phyloP scores from a whole-genome alignment of 2,113 vertebrate genomes.

The Pantherophis guttatus region DNA sequence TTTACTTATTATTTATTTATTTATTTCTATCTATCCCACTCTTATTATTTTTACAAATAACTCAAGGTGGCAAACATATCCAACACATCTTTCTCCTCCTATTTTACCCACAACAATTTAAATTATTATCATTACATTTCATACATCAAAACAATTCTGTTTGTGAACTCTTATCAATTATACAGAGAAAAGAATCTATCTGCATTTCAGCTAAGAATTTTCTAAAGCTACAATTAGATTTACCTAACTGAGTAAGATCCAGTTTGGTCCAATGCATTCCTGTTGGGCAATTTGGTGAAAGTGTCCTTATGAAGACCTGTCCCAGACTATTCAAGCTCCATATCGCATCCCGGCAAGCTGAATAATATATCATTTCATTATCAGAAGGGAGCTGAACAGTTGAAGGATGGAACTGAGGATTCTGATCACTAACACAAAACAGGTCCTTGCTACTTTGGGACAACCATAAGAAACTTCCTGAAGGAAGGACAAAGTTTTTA shows the following conservation, averaged over 20 bases:
- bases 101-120: background rate
- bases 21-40: background rate
- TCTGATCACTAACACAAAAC: slow-evolving; percentile 86
- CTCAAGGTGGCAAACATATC: background rate
- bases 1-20: background rate
- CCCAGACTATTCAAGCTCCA: slow-evolving; percentile 88
- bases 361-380: slow-evolving; percentile 83
- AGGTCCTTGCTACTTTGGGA: slow-evolving; percentile 93
- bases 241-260: slow-evolving; percentile 96
- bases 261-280: slow-evolving; percentile 91
- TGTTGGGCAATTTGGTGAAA: slow-evolving; percentile 84
- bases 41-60: background rate
- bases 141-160: background rate
- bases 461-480: slow-evolving; percentile 92
- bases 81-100: background rate
- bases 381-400: slow-evolving; percentile 85
- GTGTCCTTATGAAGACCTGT: slow-evolving; percentile 83
- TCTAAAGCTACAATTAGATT: slow-evolving; percentile 3
- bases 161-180: background rate
- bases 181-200: background rate
- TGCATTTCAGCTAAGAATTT: background rate
- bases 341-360: slow-evolving; percentile 88
- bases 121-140: background rate
- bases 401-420: slow-evolving; percentile 83
- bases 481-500: slow-evolving; percentile 14